Base-by-base conservation (phyloP, 2,113 vertebrate genomes). In the Bostrychus sinensis region DNA sequence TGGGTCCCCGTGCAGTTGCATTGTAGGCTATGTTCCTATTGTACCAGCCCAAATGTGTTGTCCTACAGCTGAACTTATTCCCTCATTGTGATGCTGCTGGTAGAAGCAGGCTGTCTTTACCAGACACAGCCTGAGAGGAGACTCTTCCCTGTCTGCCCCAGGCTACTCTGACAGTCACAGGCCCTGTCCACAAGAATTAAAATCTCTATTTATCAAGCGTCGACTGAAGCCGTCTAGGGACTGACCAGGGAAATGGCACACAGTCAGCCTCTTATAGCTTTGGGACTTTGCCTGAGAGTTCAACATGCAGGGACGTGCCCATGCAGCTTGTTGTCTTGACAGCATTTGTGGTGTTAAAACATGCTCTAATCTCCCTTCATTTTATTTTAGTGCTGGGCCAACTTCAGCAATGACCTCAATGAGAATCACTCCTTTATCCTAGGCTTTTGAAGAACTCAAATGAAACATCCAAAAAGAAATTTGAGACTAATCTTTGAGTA, bases 131-230 rank as follows among this genome's bases (percentile, higher is more conserved):
- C 36, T 56, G 75, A 14, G 63, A 64, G 68, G 61, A 74, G 72
- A 78, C 34, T 56, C 61, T 53, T 53, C 55, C 43, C 61, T 54
- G 53, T 39, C 68, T 5, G 77, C 80, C 82, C 67, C 55, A 16
- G 83, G 83, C 74, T 56, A 74, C 42, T 28, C 70, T 72, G 69
- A 58, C 71, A 74, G 72, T 76, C 81, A 22, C 60, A 55, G 71
- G 17, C 28, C 64, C 72, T 80, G 84, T 88, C 82, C 20, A 1
- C 37, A 67, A 43, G 75, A 87, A 89, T 88, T 83, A 83, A 68
- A 77, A 66, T 80, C 66, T 56, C 60, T 62, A 80, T 81, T 86
- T 48, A 78, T 83, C 78, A 79, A 67, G 56, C 22, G 20, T 64
- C 8, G 28, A 59, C 65, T 48, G 61, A 56, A 66, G 72, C 55